Evolutionary conservation across 2,113 vertebrate species (phyloP).

Genomic region (Pavo muticus): DNA sequence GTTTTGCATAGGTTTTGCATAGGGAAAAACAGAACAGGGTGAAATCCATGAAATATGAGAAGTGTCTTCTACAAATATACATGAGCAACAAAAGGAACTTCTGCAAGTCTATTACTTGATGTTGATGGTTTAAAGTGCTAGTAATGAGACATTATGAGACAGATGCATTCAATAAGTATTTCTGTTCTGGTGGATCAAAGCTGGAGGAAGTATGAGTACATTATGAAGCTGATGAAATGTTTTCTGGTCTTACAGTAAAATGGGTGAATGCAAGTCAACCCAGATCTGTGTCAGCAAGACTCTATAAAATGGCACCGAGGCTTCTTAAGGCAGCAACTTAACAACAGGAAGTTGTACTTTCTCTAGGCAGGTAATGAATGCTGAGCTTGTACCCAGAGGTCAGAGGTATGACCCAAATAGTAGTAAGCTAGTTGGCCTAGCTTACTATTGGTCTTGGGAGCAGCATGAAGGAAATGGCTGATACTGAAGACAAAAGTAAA

Average conservation of each 20-base stretch:
- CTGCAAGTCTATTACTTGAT: conserved; percentile 55
- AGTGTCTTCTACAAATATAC: not conserved
- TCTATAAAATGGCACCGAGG: not conserved
- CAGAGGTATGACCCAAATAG: not conserved
- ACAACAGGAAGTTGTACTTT: not conserved
- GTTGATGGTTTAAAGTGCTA: conserved; percentile 46
- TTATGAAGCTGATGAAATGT: conserved; percentile 47
- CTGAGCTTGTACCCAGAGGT: not conserved
- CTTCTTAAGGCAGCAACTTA: not conserved
- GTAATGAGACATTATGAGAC: conserved; percentile 48
- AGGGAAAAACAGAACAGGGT: not conserved
- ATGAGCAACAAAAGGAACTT: conserved; percentile 1
- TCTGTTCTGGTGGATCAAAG: conserved; percentile 61
- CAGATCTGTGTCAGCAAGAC: not conserved
- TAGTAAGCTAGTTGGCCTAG: not conserved
- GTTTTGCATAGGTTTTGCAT: too few species aligned
- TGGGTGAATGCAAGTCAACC: not conserved
- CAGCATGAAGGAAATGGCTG: not conserved
- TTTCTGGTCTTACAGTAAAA: conserved; percentile 39
- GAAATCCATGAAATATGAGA: not conserved
- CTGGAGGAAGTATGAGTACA: conserved; percentile 43
- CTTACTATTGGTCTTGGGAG: not conserved
- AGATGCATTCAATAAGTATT: conserved; percentile 59
- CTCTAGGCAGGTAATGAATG: not conserved
- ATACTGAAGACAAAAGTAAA: not conserved